A percentile compares a stretch with the other conserved stretches of the same genome.
These are phyloP conservation scores for Cydia pomonella DNA, from an alignment of 1,140 invertebrate species.

Conservation along the genomic window DNA sequence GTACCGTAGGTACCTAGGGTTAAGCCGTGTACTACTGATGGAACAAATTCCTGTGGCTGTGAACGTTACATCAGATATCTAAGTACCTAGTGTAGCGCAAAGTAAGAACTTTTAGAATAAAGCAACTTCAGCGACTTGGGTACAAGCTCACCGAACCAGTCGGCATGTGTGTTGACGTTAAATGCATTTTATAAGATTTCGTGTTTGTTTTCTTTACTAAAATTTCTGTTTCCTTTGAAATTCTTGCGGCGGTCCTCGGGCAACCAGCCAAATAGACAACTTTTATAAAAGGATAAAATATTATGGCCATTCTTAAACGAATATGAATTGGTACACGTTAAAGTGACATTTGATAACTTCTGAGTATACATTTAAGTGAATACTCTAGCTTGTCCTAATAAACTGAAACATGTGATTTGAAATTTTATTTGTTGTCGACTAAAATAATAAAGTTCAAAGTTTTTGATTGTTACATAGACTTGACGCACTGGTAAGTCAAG, in stretches of 20 bases:
- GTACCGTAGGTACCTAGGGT: background rate
- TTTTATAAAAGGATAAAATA: slow-evolving; percentile 67
- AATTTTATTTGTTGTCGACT: background rate
- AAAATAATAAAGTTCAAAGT: slow-evolving; percentile 27
- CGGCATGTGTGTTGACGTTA: slow-evolving; percentile 70
- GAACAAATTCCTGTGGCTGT: slow-evolving; percentile 38
- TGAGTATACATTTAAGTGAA: background rate
- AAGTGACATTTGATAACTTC: slow-evolving; percentile 41
- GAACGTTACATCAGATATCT: slow-evolving; percentile 53
- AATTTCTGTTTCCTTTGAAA: slow-evolving; percentile 68
- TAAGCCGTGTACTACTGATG: background rate
- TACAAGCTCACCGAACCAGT: slow-evolving; percentile 53
- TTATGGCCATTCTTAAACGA: slow-evolving; percentile 53
- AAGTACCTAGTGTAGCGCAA: slow-evolving; percentile 39
- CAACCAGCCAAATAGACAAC: slow-evolving; percentile 70
- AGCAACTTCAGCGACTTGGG: slow-evolving; percentile 52
- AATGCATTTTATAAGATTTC: slow-evolving; percentile 74
- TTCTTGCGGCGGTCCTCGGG: slow-evolving; percentile 59
- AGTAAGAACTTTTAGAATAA: slow-evolving; percentile 59
- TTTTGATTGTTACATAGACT: background rate
- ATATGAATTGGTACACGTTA: slow-evolving; percentile 48
- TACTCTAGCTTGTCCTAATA: background rate
- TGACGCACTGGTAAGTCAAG: slow-evolving; percentile 46
- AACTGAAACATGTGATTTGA: background rate
- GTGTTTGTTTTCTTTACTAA: slow-evolving; percentile 64